Evolutionary conservation across 2,113 vertebrate species (phyloP).

Genomic region (Gymnarchus niloticus): DNA sequence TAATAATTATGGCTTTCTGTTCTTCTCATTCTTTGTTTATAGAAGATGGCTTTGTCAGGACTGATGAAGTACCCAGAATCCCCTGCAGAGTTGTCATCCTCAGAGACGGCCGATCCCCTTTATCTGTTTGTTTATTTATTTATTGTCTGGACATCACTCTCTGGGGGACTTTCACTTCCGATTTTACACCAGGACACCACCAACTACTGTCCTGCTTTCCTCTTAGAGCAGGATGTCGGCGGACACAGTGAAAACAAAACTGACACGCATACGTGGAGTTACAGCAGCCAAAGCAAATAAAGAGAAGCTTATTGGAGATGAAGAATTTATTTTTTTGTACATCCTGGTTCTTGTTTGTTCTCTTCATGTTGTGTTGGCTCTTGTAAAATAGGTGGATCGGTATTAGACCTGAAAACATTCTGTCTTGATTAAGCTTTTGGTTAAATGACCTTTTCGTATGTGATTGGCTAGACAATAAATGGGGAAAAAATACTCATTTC

Average conservation of each 20-base stretch:
- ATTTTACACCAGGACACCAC: not conserved
- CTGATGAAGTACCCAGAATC: slow-evolving; percentile 18
- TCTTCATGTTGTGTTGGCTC: not conserved
- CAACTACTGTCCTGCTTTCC: not conserved
- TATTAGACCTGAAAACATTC: not conserved
- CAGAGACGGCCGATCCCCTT: not conserved
- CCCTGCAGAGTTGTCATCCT: not conserved
- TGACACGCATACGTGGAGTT: not conserved
- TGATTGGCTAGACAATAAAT: not conserved
- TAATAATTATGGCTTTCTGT: not conserved
- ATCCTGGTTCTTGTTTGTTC: not conserved
- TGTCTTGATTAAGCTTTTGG: not conserved
- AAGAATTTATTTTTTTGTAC: not conserved
- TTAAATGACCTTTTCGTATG: not conserved
- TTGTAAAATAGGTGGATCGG: not conserved
- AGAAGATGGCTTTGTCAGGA: not conserved
- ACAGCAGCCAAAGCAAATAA: not conserved
- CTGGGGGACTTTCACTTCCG: not conserved
- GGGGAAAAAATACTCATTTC: not conserved
- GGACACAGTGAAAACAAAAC: not conserved
- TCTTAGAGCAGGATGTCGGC: not conserved
- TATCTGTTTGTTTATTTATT: not conserved
- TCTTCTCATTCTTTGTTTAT: not conserved
- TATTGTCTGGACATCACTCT: not conserved
- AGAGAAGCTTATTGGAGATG: not conserved